Base-by-base conservation (phyloP, 2,797 vertebrate genomes). In the Pseudochaenichthys georgianus region DNA sequence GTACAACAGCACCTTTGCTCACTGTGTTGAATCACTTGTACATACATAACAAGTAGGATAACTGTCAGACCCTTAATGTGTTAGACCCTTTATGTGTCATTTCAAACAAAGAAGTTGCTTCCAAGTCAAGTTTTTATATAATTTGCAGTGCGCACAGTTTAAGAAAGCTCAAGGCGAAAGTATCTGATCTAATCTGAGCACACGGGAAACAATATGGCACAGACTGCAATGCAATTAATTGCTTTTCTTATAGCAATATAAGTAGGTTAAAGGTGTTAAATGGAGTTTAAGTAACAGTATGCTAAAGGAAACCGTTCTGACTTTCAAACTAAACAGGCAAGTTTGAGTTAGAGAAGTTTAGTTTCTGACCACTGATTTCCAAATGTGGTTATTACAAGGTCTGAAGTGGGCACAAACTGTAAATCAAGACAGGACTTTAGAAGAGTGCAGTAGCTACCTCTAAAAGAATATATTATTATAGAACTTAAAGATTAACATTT, bases 171-270 rank as follows among this genome's bases (percentile, higher is more conserved):
- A 54, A 53, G 58, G 48, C 62, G 15, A 57, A 34, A 5, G 5
- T 52, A 19, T 43, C 16, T 68, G 21, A 82, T 59, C 6, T 69
- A 41, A 75, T 62, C 48, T 69, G 48, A 55, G 51, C 6, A 38
- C 23, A 41, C n/a, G 13, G 19, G 7, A 51, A 46, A 58, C 28
- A 19, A 48, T 43, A 47, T 47, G 52, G 17, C 16, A 50, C 55
- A 63, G 9, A n/a, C 57, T 59, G 47, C 48, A 15, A 48, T 52
- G 23, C 59, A 13, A 68, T 63, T 50, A 38, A 43, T 51, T 7
- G 17, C 9, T 28, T 64, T 65, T 41, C 6, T 71, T 21, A 42
- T 16, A 17, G 61, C 12, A 43, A 54, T 13, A 13, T 45, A 43
- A 51, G 13, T 45, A 45, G 6, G 8, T 48, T 45, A 41, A 41